Conservation (phyloP, 2,797 vertebrate genomes). For the Avahi laniger region DNA sequence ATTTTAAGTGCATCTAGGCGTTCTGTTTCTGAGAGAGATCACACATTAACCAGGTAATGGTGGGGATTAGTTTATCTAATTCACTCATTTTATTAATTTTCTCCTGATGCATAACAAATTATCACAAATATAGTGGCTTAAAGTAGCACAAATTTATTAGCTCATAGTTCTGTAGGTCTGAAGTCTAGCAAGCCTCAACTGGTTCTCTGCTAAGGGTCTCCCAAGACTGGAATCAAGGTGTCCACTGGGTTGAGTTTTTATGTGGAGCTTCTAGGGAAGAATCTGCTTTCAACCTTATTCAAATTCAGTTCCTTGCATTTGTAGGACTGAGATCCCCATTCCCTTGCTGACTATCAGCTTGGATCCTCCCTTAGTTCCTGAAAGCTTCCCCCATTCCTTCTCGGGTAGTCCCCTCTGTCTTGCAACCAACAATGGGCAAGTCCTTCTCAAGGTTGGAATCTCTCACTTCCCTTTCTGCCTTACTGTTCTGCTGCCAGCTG, state of each 20-base stretch:
- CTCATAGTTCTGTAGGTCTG: neutral
- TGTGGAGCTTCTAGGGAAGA: neutral
- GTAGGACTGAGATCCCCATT: neutral
- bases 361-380: neutral
- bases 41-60: neutral
- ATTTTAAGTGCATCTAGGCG: slow-evolving; percentile 47
- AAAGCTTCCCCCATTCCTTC: neutral
- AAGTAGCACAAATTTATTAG: neutral
- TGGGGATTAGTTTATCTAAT: neutral
- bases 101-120: neutral
- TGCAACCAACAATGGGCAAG: neutral
- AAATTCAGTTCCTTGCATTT: neutral
- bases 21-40: neutral
- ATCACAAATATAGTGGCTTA: neutral
- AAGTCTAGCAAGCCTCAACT: neutral
- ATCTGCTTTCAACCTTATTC: neutral
- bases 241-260: neutral
- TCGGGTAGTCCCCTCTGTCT: neutral
- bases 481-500: neutral
- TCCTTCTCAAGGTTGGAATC: neutral
- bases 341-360: neutral
- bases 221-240: neutral
- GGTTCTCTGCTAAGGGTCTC: neutral
- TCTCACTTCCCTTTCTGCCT: neutral
- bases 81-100: neutral